Percentiles rank a stretch among this genome's conserved stretches.
These are phyloP conservation scores for Hystrix cristata DNA, from an alignment of 2,113 vertebrate species.

Conservation along the genomic window DNA sequence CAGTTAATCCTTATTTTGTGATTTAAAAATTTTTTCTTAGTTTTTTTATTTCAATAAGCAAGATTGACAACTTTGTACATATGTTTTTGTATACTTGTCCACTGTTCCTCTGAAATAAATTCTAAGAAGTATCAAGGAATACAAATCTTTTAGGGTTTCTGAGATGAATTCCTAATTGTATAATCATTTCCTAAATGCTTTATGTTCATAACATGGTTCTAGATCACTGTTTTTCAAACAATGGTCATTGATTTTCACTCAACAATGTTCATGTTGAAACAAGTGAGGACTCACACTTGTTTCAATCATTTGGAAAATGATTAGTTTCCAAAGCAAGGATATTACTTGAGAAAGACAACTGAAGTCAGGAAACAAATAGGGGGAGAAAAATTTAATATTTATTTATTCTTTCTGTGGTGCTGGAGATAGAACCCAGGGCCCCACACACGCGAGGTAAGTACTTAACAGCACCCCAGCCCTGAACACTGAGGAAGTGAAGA, in stretches of 20 bases:
- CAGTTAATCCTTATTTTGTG: constrained; percentile 2
- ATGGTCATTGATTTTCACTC: neutral
- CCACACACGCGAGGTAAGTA: neutral
- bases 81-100: neutral
- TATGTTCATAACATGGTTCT: neutral
- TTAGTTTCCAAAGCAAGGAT: neutral
- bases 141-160: neutral
- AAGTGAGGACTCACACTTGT: neutral
- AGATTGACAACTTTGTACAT: neutral
- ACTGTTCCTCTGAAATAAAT: neutral
- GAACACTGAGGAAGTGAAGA: neutral
- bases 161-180: neutral
- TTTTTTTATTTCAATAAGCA: neutral
- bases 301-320: neutral
- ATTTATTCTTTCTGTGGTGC: neutral
- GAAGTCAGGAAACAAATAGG: neutral
- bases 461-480: neutral
- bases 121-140: neutral
- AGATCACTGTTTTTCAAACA: neutral
- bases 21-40: constrained; percentile 1
- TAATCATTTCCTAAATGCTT: neutral
- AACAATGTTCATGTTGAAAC: neutral
- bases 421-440: neutral
- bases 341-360: constrained; percentile 22
- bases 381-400: neutral